These are phyloP conservation scores for Helicoverpa zea DNA, from an alignment of 1,140 invertebrate genomes.

Conservation along the genomic window DNA sequence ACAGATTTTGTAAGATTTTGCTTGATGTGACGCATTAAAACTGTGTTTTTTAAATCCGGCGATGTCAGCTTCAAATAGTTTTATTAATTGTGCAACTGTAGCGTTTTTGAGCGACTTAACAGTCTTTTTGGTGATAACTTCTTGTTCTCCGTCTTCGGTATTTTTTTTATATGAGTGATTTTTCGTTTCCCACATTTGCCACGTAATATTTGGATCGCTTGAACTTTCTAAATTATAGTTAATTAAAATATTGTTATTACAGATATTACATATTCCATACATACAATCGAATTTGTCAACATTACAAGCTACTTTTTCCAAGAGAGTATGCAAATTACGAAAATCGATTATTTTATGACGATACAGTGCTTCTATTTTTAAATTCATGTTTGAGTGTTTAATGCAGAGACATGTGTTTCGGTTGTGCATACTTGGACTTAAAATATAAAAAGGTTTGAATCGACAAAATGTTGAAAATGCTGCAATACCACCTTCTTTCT, in stretches of 20 bases:
- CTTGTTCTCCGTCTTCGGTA: not conserved
- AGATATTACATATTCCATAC: not conserved
- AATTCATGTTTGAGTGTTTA: constrained; percentile 8
- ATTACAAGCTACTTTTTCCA: constrained; percentile 3
- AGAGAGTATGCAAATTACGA: constrained; percentile 9
- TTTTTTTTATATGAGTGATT: constrained; percentile 28
- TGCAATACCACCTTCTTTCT: constrained; percentile 4
- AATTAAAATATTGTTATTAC: constrained; percentile 1
- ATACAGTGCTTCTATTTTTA: constrained; percentile 13
- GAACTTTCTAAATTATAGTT: not conserved
- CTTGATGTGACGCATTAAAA: not conserved
- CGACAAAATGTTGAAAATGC: constrained; percentile 9
- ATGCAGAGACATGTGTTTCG: constrained; percentile 9
- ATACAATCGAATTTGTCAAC: not conserved
- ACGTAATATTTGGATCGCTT: not conserved
- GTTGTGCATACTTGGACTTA: constrained; percentile 5
- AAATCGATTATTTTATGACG: constrained; percentile 5
- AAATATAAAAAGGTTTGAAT: constrained; percentile 16
- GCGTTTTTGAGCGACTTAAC: constrained; percentile 24
- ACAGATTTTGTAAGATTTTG: constrained; percentile 34
- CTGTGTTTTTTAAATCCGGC: not conserved
- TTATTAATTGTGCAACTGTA: constrained; percentile 8
- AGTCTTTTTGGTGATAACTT: constrained; percentile 27
- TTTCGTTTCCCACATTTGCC: constrained; percentile 23
- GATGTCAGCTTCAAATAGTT: not conserved